Conservation (phyloP, 2,888 invertebrate genomes). For the Torymus aiolomorphi region DNA sequence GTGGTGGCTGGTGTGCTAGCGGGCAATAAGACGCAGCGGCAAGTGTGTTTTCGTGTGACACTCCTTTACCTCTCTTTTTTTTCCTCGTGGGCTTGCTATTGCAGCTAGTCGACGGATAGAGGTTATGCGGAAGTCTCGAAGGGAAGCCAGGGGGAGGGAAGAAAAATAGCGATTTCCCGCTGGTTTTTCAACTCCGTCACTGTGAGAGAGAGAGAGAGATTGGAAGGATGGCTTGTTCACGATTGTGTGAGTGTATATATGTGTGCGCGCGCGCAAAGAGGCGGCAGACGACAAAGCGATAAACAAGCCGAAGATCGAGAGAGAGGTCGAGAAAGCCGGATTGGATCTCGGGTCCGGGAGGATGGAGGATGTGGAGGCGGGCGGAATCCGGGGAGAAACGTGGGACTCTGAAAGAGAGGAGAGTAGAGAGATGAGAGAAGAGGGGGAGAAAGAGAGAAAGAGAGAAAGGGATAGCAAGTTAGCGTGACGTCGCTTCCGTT, state of each 20-base stretch:
- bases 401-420: constrained; percentile 26
- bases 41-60: neutral
- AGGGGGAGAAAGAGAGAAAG: neutral
- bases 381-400: constrained; percentile 56
- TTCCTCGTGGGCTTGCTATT: neutral
- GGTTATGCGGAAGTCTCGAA: constrained; percentile 27
- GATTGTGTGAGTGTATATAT: neutral
- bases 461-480: constrained; percentile 65
- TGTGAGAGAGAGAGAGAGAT: neutral
- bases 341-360: constrained; percentile 20
- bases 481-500: constrained; percentile 74
- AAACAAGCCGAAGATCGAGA: constrained; percentile 51
- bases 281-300: constrained; percentile 62
- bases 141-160: constrained; percentile 35
- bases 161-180: neutral
- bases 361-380: neutral
- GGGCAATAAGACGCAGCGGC: constrained; percentile 2
- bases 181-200: neutral
- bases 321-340: constrained; percentile 47
- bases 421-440: neutral
- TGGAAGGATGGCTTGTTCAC: constrained; percentile 13
- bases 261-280: constrained; percentile 46
- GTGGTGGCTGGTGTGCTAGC: neutral
- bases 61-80: constrained; percentile 18
- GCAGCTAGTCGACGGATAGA: neutral